These are phyloP conservation scores for Channa argus DNA, from an alignment of 2,113 vertebrate genomes.

Conservation along the genomic window DNA sequence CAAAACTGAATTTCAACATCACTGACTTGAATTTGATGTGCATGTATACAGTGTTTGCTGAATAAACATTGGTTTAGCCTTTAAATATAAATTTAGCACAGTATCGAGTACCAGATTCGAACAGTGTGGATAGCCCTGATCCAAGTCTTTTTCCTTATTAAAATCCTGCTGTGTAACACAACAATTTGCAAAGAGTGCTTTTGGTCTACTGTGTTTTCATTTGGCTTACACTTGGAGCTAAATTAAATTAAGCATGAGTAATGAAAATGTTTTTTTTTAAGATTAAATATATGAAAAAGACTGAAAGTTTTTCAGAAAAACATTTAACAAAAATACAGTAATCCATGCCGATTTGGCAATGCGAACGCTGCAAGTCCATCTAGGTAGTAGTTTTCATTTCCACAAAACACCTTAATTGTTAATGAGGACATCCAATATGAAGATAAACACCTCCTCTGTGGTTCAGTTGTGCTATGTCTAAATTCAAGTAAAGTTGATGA, in stretches of 20 bases:
- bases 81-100: slow-evolving; percentile 6
- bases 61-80: slow-evolving; percentile 29
- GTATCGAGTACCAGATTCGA: not conserved
- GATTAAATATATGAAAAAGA: not conserved
- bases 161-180: slow-evolving; percentile 52
- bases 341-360: not conserved
- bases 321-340: slow-evolving; percentile 2
- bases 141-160: slow-evolving; percentile 46
- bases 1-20: slow-evolving; percentile 33
- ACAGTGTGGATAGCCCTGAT: slow-evolving; percentile 21
- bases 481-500: slow-evolving; percentile 73
- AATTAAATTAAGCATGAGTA: no score
- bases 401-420: not conserved
- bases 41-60: slow-evolving; percentile 47
- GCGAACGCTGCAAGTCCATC: not conserved
- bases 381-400: not conserved
- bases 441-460: slow-evolving; percentile 18
- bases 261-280: no score
- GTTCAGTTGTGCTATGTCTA: slow-evolving; percentile 10
- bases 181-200: slow-evolving; percentile 23
- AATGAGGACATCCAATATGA: not conserved
- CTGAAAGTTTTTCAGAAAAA: not conserved
- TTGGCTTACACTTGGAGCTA: slow-evolving; percentile 10
- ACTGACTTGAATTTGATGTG: slow-evolving; percentile 58
- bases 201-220: slow-evolving; percentile 28